Base-by-base conservation (phyloP, 2,113 vertebrate species). In the Festucalex cinctus region DNA sequence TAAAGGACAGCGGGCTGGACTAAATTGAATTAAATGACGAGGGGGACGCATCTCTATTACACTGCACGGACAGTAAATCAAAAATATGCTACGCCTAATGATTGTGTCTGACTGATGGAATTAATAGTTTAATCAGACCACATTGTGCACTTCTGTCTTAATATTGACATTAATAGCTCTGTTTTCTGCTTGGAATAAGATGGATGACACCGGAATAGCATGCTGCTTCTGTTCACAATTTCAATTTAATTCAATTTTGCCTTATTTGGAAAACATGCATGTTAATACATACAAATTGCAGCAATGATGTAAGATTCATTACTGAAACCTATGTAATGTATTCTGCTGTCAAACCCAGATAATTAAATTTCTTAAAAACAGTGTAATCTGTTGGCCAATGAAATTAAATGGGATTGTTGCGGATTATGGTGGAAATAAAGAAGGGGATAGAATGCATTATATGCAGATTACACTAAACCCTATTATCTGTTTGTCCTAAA, bases 391-490 rank as follows among this genome's bases (percentile, higher is more conserved):
- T 37, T 35, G 75, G 41, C 70, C 85, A 86, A 76, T 85, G 68
- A 80, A 88, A 86, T 88, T 81, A 82, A 88, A 90, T 75, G 74
- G 84, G 85, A 88, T 91, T 91, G 59, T 28, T 59, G 63, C 24
- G 77, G 85, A 91, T 89, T 88, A 89, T 77, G 72, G 54, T 22
- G 39, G 58, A 74, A 84, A 81, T 73, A 87, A 87, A 85, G 74
- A 75, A 79, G 43, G 64, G 82, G 83, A 69, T 82, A 74, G 86
- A 89, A 89, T 81, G 78, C 67, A 89, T 91, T 89, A 86, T 82
- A 71, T 79, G 76, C 82, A 88, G 88, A 91, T 91, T 89, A 90
- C 61, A 76, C 76, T 91, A 89, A 92, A 88, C 75, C 82, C 63
- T 54, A 68, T 88, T 85, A 92, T 89, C 86, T 83, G 76, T 85